Conservation (phyloP, 1,140 invertebrate species). For the Drosophila funebris region DNA sequence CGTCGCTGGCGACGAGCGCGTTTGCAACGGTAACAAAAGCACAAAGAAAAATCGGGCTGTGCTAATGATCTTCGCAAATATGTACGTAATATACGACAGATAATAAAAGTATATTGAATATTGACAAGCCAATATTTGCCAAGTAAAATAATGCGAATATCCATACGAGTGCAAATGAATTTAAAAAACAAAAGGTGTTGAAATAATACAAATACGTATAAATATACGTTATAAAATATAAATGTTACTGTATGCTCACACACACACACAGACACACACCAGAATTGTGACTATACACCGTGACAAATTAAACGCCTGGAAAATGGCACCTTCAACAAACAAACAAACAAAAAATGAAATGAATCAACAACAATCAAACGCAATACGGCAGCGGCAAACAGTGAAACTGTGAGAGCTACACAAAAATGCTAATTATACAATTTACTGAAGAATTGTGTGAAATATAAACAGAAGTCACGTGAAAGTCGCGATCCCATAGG, state of each 20-base stretch:
- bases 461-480: slow-evolving; percentile 21
- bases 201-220: slow-evolving; percentile 3
- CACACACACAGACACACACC: not conserved
- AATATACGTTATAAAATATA: not conserved
- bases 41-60: not conserved
- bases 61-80: slow-evolving; percentile 42
- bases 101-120: not conserved
- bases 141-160: not conserved
- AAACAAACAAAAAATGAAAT: slow-evolving; percentile 2
- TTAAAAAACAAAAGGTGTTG: slow-evolving; percentile 8
- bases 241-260: not conserved
- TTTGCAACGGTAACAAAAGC: slow-evolving; percentile 35
- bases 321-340: slow-evolving; percentile 25
- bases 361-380: not conserved
- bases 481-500: slow-evolving; percentile 6
- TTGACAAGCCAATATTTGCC: not conserved
- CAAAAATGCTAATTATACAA: not conserved
- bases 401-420: slow-evolving; percentile 12
- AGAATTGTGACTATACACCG: not conserved
- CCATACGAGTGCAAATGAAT: not conserved
- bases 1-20: slow-evolving; percentile 48
- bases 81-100: slow-evolving; percentile 10
- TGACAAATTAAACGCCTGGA: slow-evolving; percentile 25
- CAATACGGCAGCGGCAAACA: not conserved
- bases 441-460: slow-evolving; percentile 10